Evolutionary conservation across 2,113 vertebrate species (phyloP).

Genomic region (Acinonyx jubatus): DNA sequence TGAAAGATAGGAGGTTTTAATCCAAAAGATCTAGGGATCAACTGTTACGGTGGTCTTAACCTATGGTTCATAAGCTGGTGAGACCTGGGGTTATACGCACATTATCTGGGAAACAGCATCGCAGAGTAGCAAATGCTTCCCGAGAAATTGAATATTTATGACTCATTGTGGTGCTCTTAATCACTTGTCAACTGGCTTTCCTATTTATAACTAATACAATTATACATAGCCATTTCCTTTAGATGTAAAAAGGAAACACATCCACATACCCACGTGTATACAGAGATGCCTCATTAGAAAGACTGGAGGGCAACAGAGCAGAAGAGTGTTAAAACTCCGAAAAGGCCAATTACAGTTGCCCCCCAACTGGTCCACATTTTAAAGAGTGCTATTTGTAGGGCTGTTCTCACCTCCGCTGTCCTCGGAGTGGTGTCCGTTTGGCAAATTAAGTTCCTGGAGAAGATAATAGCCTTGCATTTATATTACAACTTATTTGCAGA

Average conservation of each 20-base stretch:
- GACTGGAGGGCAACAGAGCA: neutral
- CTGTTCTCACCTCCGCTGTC: neutral
- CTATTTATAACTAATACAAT: conserved; percentile 50
- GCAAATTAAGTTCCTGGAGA: conserved; percentile 58
- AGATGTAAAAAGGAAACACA: conserved; percentile 22
- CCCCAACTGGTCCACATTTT: neutral
- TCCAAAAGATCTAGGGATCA: neutral
- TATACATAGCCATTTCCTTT: conserved; percentile 30
- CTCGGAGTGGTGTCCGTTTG: neutral
- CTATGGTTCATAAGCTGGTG: neutral
- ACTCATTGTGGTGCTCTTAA: conserved; percentile 61
- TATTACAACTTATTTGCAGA: neutral
- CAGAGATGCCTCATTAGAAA: neutral
- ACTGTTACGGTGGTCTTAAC: neutral
- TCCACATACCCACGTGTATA: neutral
- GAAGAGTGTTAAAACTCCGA: neutral
- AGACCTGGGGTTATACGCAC: neutral
- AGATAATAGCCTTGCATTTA: conserved; percentile 42
- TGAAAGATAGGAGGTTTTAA: conserved; percentile 8
- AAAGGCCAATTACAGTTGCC: neutral
- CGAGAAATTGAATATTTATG: conserved; percentile 64
- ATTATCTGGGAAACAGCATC: conserved; percentile 40
- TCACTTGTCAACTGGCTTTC: conserved; percentile 36
- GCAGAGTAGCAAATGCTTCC: conserved; percentile 3
- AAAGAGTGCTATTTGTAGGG: neutral